Base-by-base conservation (phyloP, 53 echinoderm and acorn worm genomes). In the Stichopus horrens region DNA sequence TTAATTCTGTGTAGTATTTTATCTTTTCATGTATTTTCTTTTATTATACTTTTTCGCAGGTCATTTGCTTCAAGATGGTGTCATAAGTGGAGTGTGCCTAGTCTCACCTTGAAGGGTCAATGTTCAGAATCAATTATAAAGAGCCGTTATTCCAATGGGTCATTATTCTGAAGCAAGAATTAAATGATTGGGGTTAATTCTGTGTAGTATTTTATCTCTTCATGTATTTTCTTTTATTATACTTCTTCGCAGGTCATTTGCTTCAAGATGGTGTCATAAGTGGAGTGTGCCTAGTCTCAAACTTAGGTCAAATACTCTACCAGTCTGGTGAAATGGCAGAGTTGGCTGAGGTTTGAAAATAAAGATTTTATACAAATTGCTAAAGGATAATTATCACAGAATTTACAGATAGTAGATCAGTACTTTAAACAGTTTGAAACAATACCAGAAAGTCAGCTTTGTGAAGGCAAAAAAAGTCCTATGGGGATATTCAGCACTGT, bases 271-370 rank as follows among this genome's bases (percentile, higher is more conserved):
- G 82, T 11, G 87, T 78, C 52, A 88, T 91, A 53, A 83, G 74
- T 13, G 91, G 91, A 18, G 88, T 88, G 5, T 51, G 81, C 73
- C 74, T 91, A 51, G 58, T 91, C 21, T 91, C 91, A 58, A 81
- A 81, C 16, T 57, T 81, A 57, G 81, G 81, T n/a, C 57, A 81
- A 19, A 56, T 81, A 6, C 81, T 81, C 8, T 81, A 81, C 58
- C 21, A 18, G 58, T 81, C 19, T 58, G 81, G 81, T 10, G 58
- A 19, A 9, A 10, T 81, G 21, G 23, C 7, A 7, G 81, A 81
- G 19, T 18, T 81, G 56, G 8, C 81, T 52, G 57, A 58, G 81
- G 81, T 81, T 57, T 0, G 53, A 52, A 6, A 52, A 18, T 66
- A 66, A 74, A 74, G 3, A 74, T 18, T 21, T 20, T 13, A 14